These are phyloP conservation scores for Clangula hyemalis DNA, from an alignment of 2,797 vertebrate species.

Conservation along the genomic window DNA sequence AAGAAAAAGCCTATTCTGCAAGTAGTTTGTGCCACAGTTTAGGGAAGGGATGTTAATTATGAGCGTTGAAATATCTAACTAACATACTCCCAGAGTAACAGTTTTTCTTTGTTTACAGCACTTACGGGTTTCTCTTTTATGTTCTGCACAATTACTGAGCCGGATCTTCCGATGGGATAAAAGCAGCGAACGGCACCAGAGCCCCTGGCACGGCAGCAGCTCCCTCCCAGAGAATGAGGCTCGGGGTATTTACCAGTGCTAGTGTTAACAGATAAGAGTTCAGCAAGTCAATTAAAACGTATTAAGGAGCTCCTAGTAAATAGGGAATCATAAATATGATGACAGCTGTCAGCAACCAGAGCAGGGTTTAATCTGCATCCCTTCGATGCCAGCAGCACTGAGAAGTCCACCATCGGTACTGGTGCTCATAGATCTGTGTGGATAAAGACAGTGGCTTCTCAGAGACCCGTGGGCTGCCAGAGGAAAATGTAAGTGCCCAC, in stretches of 20 bases:
- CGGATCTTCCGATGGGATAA: constrained; percentile 30
- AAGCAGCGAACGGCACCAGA: background rate
- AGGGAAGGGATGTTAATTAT: constrained; percentile 61
- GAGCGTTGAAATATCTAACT: constrained; percentile 37
- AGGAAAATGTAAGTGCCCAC: background rate
- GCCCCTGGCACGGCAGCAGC: background rate
- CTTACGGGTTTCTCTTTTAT: constrained; percentile 49
- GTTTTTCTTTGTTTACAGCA: constrained; percentile 62
- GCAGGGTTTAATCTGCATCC: background rate
- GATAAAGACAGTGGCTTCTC: background rate
- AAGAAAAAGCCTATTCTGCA: constrained; percentile 45
- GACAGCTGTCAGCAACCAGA: background rate
- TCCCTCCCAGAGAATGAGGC: background rate
- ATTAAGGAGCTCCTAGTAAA: background rate
- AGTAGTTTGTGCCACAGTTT: constrained; percentile 39
- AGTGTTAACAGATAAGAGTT: background rate
- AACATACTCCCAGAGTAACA: constrained; percentile 44
- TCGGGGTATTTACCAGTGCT: background rate
- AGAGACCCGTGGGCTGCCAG: background rate
- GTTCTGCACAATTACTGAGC: constrained; percentile 15
- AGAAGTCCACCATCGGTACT: background rate
- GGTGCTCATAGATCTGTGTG: fast-evolving
- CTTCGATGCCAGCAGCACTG: background rate
- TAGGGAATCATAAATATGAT: background rate
- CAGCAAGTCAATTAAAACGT: constrained; percentile 18